Conservation (phyloP, 2,797 vertebrate genomes). For the Pseudotriccus pelzelni region DNA sequence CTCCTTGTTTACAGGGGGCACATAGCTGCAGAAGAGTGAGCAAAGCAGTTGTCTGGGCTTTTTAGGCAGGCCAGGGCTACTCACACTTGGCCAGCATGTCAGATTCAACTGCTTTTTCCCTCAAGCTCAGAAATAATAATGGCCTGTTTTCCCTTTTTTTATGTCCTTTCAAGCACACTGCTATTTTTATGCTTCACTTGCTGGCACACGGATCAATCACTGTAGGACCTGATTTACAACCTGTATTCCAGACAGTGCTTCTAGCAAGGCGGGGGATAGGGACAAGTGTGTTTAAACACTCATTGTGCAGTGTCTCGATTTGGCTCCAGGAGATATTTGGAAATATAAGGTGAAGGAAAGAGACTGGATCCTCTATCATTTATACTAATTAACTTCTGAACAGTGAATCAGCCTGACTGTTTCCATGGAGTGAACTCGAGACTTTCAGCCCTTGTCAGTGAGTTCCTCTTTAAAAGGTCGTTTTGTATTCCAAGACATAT, state of each 20-base stretch:
- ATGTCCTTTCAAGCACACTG: conserved; percentile 23
- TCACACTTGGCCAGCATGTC: neutral
- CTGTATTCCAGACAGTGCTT: conserved; percentile 25
- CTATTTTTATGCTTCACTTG: conserved; percentile 24
- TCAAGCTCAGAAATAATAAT: conserved; percentile 16
- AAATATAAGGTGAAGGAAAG: neutral
- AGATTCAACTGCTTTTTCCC: neutral
- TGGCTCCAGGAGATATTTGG: conserved; percentile 1
- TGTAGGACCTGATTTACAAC: conserved; percentile 46
- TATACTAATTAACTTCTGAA: conserved; percentile 3
- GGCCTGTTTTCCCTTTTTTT: conserved; percentile 25
- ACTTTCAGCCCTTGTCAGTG: neutral
- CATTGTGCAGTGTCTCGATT: neutral
- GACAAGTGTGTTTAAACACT: conserved; percentile 34
- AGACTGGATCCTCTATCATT: conserved; percentile 5
- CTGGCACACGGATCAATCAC: conserved; percentile 37
- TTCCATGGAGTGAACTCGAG: neutral
- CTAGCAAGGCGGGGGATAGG: neutral
- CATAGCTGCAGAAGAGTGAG: neutral
- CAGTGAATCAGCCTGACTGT: neutral
- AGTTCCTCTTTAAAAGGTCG: neutral
- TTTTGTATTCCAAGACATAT: neutral
- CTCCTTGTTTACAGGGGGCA: neutral
- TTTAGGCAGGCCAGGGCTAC: neutral
- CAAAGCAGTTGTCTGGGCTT: conserved; percentile 6